These are phyloP conservation scores for Mayetiola destructor DNA, from an alignment of 2,888 invertebrate species.

Conservation along the genomic window DNA sequence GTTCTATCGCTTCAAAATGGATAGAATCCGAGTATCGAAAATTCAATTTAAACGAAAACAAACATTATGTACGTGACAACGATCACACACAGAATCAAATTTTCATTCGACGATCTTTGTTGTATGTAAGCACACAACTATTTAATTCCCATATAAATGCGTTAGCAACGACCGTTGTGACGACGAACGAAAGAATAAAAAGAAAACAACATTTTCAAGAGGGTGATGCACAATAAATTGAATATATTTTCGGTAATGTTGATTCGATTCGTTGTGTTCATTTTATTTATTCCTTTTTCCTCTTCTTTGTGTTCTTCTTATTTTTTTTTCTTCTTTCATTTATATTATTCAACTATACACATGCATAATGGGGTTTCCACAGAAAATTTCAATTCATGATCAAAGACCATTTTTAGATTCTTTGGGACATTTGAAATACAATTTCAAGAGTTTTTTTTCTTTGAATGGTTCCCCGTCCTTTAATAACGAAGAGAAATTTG, in stretches of 20 bases:
- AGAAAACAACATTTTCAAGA: neutral
- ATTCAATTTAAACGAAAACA: neutral
- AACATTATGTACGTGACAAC: neutral
- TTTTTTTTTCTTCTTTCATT: neutral
- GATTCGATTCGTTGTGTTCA: neutral
- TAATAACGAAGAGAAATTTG: too few relatives aligned
- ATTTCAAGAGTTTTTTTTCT: too few relatives aligned
- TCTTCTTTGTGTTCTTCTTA: neutral
- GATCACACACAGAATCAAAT: neutral
- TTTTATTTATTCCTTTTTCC: neutral
- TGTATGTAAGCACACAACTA: neutral
- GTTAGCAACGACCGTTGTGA: neutral
- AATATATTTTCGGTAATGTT: constrained; percentile 4
- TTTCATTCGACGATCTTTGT: neutral
- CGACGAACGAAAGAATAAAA: neutral
- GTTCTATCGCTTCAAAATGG: neutral
- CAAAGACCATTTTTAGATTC: neutral
- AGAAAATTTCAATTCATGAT: neutral
- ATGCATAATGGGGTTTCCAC: neutral
- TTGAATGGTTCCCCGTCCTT: too few relatives aligned
- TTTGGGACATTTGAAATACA: too few relatives aligned
- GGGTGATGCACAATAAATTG: constrained; percentile 3
- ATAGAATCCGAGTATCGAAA: neutral
- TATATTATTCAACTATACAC: neutral
- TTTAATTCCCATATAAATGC: neutral